Evolutionary conservation across 2,888 invertebrate genomes (phyloP).

Genomic region (Diaperis boleti): DNA sequence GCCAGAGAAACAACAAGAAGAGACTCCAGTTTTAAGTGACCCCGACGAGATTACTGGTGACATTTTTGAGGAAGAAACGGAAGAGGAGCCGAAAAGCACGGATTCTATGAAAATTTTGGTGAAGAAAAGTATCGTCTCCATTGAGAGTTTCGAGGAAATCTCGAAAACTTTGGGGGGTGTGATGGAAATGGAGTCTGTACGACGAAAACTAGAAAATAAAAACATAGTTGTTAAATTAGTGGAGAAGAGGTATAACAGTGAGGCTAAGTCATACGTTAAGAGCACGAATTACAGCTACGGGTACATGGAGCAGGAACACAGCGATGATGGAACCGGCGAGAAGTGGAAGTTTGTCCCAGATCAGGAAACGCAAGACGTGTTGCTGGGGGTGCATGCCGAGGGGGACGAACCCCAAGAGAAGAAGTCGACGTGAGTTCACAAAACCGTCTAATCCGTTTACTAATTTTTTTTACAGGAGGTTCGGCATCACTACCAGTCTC

Average conservation of each 20-base stretch:
- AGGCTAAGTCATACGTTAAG: constrained; percentile 40
- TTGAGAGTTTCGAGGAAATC: constrained; percentile 54
- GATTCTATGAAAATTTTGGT: constrained; percentile 16
- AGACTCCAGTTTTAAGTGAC: too few relatives aligned
- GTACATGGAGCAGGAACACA: constrained; percentile 48
- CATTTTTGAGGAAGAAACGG: constrained; percentile 6
- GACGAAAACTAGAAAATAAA: constrained; percentile 53
- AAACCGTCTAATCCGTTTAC: neutral
- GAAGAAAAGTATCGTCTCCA: constrained; percentile 31
- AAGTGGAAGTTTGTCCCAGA: constrained; percentile 52
- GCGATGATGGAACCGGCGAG: constrained; percentile 40
- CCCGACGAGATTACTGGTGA: too few relatives aligned
- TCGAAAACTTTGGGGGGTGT: constrained; percentile 57
- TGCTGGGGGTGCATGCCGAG: constrained; percentile 32
- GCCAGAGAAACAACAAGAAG: constrained; percentile 3
- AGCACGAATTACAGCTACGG: constrained; percentile 54
- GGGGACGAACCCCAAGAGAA: constrained; percentile 35
- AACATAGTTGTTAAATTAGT: constrained; percentile 52
- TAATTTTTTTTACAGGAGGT: constrained; percentile 47
- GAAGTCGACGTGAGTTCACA: constrained; percentile 38
- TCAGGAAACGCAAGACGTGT: constrained; percentile 42
- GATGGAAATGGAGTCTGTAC: constrained; percentile 59
- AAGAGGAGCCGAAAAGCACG: neutral
- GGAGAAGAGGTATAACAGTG: constrained; percentile 43
- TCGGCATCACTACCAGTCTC: constrained; percentile 64